Evolutionary conservation across 2,113 vertebrate genomes (phyloP).

Genomic region (Sciurus niger): DNA sequence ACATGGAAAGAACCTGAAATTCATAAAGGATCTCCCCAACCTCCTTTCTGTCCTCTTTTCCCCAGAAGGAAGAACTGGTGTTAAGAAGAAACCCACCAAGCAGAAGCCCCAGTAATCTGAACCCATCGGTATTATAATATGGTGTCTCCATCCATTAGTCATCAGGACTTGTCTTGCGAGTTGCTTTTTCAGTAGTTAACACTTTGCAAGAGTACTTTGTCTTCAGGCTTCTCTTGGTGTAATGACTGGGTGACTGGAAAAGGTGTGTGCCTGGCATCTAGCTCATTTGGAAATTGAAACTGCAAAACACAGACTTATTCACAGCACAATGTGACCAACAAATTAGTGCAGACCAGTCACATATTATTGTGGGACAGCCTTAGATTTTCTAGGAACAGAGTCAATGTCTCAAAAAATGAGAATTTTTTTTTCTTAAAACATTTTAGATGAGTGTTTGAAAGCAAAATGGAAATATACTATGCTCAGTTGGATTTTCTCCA

Average conservation of each 20-base stretch:
- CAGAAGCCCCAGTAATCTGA: not conserved
- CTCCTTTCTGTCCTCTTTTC: not conserved
- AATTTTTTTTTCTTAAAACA: not conserved
- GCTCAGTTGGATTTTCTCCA: not conserved
- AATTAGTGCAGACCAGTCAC: not conserved
- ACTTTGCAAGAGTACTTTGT: not conserved
- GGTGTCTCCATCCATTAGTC: not conserved
- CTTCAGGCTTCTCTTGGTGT: not conserved
- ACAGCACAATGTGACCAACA: not conserved
- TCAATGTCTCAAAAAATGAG: not conserved
- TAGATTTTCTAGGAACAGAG: not conserved
- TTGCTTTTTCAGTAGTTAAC: constrained; percentile 18
- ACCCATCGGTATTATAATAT: not conserved
- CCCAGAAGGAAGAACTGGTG: not conserved
- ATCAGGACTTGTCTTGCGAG: not conserved
- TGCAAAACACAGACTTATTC: not conserved
- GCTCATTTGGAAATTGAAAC: constrained; percentile 59
- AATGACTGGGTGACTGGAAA: constrained; percentile 8
- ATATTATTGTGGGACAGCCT: not conserved
- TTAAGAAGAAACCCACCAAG: not conserved
- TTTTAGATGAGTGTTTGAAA: not conserved
- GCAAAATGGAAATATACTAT: not conserved
- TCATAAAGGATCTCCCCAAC: not conserved
- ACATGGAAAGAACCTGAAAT: not conserved
- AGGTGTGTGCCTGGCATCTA: constrained; percentile 6